phyloP scores from a whole-genome alignment of 2,797 vertebrate species.

The Pyrocephalus nanus region DNA sequence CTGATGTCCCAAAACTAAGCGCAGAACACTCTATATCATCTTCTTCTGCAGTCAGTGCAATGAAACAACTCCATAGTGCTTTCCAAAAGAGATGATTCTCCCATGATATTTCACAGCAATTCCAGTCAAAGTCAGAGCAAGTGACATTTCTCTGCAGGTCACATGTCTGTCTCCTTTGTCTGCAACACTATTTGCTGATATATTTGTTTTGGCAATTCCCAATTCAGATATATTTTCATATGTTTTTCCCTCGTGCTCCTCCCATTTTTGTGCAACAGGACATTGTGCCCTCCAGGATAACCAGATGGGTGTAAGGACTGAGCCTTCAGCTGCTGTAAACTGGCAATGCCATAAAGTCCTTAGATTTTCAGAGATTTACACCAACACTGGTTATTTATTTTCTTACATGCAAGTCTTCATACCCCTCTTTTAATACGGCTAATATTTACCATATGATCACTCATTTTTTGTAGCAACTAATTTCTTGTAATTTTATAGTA shows the following conservation, averaged over 20 bases:
- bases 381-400: neutral
- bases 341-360: neutral
- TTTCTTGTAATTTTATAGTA: neutral
- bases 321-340: neutral
- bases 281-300: neutral
- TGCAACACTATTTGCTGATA: neutral
- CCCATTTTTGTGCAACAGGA: neutral
- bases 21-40: neutral
- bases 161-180: neutral
- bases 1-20: neutral
- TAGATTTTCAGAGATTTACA: neutral
- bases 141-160: neutral
- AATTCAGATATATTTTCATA: neutral
- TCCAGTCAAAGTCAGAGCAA: neutral
- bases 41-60: neutral
- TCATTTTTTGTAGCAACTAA: neutral
- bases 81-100: neutral
- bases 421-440: neutral
- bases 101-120: neutral
- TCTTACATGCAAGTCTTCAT: neutral
- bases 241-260: neutral
- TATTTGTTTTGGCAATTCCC: neutral
- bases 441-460: neutral
- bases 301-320: neutral
- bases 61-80: neutral